Percentiles rank a stretch among this genome's conserved stretches.
phyloP scores from a whole-genome alignment of 35 echinoderm and acorn worm species.

The Lytechinus variegatus region DNA sequence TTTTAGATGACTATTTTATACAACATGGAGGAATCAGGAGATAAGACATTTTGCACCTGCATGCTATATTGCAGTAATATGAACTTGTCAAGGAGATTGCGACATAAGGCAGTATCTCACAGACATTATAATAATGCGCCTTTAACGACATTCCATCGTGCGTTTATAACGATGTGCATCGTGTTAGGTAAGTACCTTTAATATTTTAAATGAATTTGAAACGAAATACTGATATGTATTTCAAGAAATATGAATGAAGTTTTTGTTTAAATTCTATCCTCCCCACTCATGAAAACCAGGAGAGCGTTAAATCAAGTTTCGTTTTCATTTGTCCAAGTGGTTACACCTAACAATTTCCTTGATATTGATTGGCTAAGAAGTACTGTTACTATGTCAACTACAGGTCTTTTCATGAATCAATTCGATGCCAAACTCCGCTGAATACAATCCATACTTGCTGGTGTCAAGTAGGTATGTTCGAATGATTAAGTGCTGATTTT shows the following conservation, averaged over 20 bases:
- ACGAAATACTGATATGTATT: no score
- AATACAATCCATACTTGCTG: no score
- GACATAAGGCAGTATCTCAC: not conserved
- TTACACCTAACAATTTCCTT: no score
- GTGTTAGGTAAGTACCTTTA: not conserved
- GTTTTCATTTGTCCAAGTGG: no score
- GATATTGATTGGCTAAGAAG: no score
- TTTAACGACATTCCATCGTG: not conserved
- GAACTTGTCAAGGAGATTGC: not conserved
- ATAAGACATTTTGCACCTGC: not conserved
- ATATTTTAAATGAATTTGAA: not conserved
- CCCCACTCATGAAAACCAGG: not conserved
- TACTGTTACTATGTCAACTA: no score
- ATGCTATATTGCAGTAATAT: not conserved
- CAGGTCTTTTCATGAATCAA: no score
- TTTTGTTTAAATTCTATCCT: not conserved
- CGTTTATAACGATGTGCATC: not conserved
- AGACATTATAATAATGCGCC: not conserved
- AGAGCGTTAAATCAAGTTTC: no score
- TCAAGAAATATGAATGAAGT: no score
- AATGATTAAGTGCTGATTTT: no score
- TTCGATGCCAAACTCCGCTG: no score
- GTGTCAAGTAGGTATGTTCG: no score
- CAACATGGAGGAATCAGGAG: conserved; percentile 9
- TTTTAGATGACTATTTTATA: not conserved